Conservation (phyloP, 2,888 invertebrate species). For the Malacosoma neustria region DNA sequence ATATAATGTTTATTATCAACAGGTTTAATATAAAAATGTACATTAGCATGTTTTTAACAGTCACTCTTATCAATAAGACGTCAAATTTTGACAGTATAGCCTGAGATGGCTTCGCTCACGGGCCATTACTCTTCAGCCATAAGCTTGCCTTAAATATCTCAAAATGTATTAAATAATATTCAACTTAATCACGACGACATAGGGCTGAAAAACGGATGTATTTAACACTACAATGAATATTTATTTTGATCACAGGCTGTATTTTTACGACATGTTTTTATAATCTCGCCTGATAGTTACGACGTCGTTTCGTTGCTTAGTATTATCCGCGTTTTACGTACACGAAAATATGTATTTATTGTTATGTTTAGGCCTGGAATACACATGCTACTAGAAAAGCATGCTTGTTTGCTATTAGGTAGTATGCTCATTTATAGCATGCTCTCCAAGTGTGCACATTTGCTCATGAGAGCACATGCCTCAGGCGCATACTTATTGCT, state of each 20-base stretch:
- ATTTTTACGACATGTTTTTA: constrained; percentile 47
- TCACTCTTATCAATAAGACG: constrained; percentile 37
- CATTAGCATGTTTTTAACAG: constrained; percentile 10
- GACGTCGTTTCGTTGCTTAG: constrained; percentile 18
- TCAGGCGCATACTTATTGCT: too few species aligned
- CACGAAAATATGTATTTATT: neutral
- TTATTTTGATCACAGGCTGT: constrained; percentile 30
- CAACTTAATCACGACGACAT: constrained; percentile 6
- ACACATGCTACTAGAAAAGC: too few species aligned
- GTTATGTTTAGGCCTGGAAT: neutral
- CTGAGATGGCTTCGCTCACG: constrained; percentile 32
- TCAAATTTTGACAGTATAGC: constrained; percentile 38
- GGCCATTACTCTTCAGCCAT: constrained; percentile 33
- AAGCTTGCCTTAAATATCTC: constrained; percentile 15
- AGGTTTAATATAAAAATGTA: neutral
- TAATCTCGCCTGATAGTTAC: constrained; percentile 37
- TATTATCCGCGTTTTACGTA: constrained; percentile 3
- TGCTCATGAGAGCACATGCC: too few species aligned
- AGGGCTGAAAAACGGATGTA: constrained; percentile 3
- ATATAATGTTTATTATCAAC: neutral
- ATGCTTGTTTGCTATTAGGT: too few species aligned
- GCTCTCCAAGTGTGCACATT: too few species aligned
- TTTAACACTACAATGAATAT: constrained; percentile 21
- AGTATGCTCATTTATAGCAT: too few species aligned
- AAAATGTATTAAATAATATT: constrained; percentile 7